phyloP scores from a whole-genome alignment of 2,113 vertebrate genomes.

The Phaethornis superciliosus region DNA sequence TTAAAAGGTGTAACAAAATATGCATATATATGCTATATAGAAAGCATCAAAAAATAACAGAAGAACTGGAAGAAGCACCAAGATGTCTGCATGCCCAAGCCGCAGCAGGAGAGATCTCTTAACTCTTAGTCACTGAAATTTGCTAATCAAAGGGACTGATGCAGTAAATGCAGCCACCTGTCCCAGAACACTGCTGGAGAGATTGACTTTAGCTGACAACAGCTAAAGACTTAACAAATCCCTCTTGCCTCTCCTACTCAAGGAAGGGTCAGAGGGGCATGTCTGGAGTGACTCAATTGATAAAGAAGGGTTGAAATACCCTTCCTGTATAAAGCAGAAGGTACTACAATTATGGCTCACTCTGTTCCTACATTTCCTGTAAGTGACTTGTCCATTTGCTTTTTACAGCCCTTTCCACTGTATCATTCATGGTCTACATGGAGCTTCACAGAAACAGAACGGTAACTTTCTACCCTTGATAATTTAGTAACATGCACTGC shows the following conservation, averaged over 20 bases:
- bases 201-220: not conserved
- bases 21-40: not conserved
- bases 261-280: not conserved
- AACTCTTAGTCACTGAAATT: not conserved
- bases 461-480: not conserved
- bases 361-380: not conserved
- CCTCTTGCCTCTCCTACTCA: not conserved
- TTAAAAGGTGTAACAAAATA: not conserved
- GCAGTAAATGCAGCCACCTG: not conserved
- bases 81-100: not conserved
- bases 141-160: not conserved
- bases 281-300: not conserved
- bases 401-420: not conserved
- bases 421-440: not conserved
- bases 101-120: not conserved
- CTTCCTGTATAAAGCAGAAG: not conserved
- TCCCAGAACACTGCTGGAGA: not conserved
- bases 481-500: not conserved
- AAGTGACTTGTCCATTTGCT: not conserved
- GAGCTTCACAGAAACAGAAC: not conserved
- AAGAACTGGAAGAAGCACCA: not conserved
- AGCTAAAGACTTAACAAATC: not conserved
- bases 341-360: not conserved
- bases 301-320: not conserved
- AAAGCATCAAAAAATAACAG: not conserved